Conservation (phyloP, 1,140 invertebrate species). For the Lerema accius region DNA sequence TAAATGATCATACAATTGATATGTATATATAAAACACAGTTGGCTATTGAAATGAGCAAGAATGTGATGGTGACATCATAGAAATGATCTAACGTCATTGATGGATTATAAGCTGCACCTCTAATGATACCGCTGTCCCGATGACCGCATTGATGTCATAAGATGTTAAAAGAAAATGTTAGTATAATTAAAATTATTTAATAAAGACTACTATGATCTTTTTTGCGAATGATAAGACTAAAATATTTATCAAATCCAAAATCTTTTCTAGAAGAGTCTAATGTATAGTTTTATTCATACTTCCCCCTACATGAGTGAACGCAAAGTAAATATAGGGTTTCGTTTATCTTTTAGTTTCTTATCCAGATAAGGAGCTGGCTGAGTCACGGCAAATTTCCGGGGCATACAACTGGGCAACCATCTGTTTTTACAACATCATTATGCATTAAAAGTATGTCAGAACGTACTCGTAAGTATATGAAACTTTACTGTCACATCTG, state of each 20-base stretch:
- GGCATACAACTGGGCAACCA: constrained; percentile 59
- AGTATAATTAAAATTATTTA: no score
- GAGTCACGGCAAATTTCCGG: constrained; percentile 68
- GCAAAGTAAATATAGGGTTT: constrained; percentile 48
- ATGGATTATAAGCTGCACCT: constrained; percentile 49
- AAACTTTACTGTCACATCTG: constrained; percentile 20
- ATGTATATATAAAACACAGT: constrained; percentile 8
- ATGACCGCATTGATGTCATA: constrained; percentile 44
- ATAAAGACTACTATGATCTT: no score
- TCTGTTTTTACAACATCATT: constrained; percentile 63
- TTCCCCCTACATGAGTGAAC: constrained; percentile 10
- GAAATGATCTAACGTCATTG: constrained; percentile 44
- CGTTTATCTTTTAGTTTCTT: constrained; percentile 53
- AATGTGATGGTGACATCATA: constrained; percentile 53
- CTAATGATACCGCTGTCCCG: constrained; percentile 37
- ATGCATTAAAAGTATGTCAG: constrained; percentile 66
- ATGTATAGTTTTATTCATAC: constrained; percentile 17
- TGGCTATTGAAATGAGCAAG: constrained; percentile 18
- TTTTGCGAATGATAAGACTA: no score
- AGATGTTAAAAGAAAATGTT: constrained; percentile 35
- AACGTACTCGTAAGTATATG: constrained; percentile 21
- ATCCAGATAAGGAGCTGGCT: constrained; percentile 63
- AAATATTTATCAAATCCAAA: no score
- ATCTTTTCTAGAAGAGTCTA: no score
- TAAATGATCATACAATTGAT: background rate